Conservation (phyloP, 2,797 vertebrate species). For the Epinephelus coioides region DNA sequence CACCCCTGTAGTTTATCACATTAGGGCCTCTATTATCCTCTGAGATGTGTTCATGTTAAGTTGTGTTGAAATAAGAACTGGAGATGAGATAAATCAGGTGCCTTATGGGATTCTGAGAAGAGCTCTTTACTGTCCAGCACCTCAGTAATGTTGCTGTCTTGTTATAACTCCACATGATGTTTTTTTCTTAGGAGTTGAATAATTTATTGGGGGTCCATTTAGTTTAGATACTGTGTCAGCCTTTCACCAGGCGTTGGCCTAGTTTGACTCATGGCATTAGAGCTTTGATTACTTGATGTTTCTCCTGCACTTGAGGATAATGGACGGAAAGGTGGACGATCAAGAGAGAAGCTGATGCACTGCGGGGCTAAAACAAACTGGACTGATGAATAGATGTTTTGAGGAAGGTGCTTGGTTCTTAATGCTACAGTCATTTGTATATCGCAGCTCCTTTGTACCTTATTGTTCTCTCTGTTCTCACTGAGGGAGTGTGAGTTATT, state of each 20-base stretch:
- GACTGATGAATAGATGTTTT: slow-evolving; percentile 53
- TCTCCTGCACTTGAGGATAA: slow-evolving; percentile 65
- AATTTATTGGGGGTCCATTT: slow-evolving; percentile 79
- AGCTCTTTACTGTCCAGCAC: slow-evolving; percentile 46
- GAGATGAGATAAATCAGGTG: slow-evolving; percentile 44
- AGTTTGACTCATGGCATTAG: slow-evolving; percentile 69
- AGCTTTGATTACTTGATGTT: slow-evolving; percentile 65
- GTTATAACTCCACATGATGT: slow-evolving; percentile 47
- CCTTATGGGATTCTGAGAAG: slow-evolving; percentile 47
- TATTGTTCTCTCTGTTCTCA: slow-evolving; percentile 51
- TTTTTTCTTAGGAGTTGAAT: slow-evolving; percentile 64
- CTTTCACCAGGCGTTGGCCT: slow-evolving; percentile 57
- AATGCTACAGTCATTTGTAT: slow-evolving; percentile 39
- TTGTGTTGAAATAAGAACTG: slow-evolving; percentile 37
- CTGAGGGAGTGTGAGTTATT: slow-evolving; percentile 42
- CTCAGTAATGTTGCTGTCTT: slow-evolving; percentile 53
- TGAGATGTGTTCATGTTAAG: slow-evolving; percentile 15
- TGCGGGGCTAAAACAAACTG: slow-evolving; percentile 47
- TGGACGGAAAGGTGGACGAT: slow-evolving; percentile 58
- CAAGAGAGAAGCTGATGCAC: slow-evolving; percentile 43
- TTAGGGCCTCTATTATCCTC: background rate
- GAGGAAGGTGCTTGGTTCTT: slow-evolving; percentile 50
- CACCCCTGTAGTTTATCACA: slow-evolving; percentile 21
- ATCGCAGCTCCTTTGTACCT: slow-evolving; percentile 19
- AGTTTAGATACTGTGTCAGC: slow-evolving; percentile 78